These are phyloP conservation scores for Parelbella ahira DNA, from an alignment of 2,888 invertebrate species.

Conservation along the genomic window DNA sequence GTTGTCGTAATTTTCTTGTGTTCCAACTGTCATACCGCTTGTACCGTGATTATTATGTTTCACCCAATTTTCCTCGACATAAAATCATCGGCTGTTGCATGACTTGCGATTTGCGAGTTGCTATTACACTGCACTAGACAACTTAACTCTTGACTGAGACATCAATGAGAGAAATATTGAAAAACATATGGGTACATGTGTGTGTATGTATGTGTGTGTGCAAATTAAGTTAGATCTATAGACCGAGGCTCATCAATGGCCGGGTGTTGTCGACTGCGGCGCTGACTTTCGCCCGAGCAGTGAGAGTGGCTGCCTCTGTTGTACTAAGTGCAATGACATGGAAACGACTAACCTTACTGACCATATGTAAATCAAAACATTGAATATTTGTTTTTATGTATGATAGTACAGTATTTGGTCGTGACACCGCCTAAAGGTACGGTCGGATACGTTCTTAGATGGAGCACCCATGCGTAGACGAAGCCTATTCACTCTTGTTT, in stretches of 20 bases:
- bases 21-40: constrained; percentile 21
- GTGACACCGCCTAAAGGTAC: no score
- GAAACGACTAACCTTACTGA: constrained; percentile 15
- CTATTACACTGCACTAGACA: background rate
- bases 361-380: no score
- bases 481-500: no score
- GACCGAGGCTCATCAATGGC: constrained; percentile 29
- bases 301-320: constrained; percentile 56
- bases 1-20: constrained; percentile 46
- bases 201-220: constrained; percentile 11
- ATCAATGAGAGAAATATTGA: constrained; percentile 10
- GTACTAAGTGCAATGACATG: constrained; percentile 31
- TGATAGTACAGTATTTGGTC: no score
- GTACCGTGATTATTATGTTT: constrained; percentile 17
- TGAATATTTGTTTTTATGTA: no score
- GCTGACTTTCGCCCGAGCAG: constrained; percentile 61
- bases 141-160: constrained; percentile 8
- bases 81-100: constrained; percentile 8
- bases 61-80: constrained; percentile 15
- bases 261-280: constrained; percentile 26
- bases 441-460: no score
- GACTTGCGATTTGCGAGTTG: constrained; percentile 2
- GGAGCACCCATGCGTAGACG: no score
- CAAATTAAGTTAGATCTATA: constrained; percentile 21
- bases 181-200: no score